Evolutionary conservation across 2,888 invertebrate species (phyloP), one percentile per base, ranked within the genome.

Genomic region (Papilio demoleus): DNA sequence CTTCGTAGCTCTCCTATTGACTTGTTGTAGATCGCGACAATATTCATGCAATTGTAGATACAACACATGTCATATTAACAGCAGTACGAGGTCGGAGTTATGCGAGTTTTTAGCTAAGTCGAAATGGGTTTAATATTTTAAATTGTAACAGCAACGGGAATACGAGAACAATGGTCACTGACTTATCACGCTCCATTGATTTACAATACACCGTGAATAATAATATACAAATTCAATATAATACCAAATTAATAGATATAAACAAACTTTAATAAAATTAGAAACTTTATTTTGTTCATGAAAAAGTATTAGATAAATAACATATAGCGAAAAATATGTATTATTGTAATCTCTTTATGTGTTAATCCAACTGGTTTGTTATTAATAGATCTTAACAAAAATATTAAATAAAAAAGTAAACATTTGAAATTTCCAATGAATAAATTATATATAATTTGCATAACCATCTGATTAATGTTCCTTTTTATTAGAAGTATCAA

Each of bases 101-200:
- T 45, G 8, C 42, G 9, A n/a, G 19, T 2, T 45, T 17, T 1
- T 2, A 19, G 42, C 9, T 9, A 17, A 42, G 42, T 42, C n/a
- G 42, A 45, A 47, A 47, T 47, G 42, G 42, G 6, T 12, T 14
- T 38, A 38, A 38, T 17, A 22, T 1, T 11, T 47, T 4, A 22
- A 47, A 22, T 22, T 50, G 50, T 27, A 14, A 24, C 14, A 27
- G 14, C 27, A 27, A 50, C 12, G 27, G 24, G 24, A 27, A 27
- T 27, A 14, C 3, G 34, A 24, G 24, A 53, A 53, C 36, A 64
- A 50, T 64, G 38, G 50, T 50, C 38, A 53, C 8, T 53, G 50
- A 64, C 38, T 64, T 38, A 24, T 38, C 38, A 53, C 50, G 36
- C 24, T 59, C 38, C 59, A 14, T 59, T 59, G 59, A 22, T 38